phyloP scores from a whole-genome alignment of 2,888 invertebrate genomes.

The Ormyrus labotus region DNA sequence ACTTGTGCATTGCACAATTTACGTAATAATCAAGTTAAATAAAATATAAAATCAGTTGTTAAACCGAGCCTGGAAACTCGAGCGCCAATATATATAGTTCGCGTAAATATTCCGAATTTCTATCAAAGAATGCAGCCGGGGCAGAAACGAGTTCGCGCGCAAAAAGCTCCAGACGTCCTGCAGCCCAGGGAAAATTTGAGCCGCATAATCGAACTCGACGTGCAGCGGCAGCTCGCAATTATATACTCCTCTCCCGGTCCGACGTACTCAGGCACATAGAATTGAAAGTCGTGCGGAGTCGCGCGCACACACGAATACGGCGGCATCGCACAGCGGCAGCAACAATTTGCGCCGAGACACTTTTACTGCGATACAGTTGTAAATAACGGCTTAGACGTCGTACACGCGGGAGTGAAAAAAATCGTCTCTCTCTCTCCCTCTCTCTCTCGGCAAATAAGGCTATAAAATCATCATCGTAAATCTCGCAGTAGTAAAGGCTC shows the following conservation, averaged over 20 bases:
- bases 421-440: constrained; percentile 10
- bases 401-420: constrained; percentile 36
- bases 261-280: neutral
- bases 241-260: neutral
- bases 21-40: too few relatives aligned
- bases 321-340: constrained; percentile 8
- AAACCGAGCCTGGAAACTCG: too few relatives aligned
- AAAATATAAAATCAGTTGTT: too few relatives aligned
- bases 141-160: too few relatives aligned
- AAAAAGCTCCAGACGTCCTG: too few relatives aligned
- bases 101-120: too few relatives aligned
- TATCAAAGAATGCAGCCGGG: too few relatives aligned
- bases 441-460: constrained; percentile 65
- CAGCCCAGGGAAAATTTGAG: too few relatives aligned
- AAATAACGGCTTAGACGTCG: constrained; percentile 54
- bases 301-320: constrained; percentile 4
- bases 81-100: too few relatives aligned
- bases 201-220: neutral
- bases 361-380: constrained; percentile 54
- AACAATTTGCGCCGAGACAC: constrained; percentile 52
- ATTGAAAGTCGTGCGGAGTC: constrained; percentile 33
- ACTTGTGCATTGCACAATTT: too few relatives aligned
- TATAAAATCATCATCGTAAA: constrained; percentile 71
- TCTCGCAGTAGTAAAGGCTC: constrained; percentile 60
- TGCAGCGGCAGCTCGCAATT: constrained; percentile 9